phyloP scores from a whole-genome alignment of 2,797 vertebrate species.

The Rhabdophis nuchalis region DNA sequence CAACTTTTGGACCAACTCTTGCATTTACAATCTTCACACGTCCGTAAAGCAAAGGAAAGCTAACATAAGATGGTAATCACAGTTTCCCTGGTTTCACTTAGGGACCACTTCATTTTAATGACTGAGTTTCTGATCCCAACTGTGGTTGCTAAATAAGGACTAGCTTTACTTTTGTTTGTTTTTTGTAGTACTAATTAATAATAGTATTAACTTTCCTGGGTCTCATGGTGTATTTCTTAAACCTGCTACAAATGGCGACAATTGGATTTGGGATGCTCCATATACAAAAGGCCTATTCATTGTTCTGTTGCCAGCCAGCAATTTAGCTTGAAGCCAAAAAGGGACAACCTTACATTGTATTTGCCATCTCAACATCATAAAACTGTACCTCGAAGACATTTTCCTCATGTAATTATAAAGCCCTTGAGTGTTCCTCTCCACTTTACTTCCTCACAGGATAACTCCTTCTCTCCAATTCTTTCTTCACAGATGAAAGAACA shows the following conservation, averaged over 20 bases:
- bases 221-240: neutral
- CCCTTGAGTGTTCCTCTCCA: neutral
- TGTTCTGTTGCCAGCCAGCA: neutral
- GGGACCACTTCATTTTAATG: neutral
- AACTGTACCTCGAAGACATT: neutral
- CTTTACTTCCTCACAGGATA: neutral
- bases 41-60: neutral
- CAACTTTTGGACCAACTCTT: neutral
- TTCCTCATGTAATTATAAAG: neutral
- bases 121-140: neutral
- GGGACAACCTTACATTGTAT: neutral
- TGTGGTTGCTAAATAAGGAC: neutral
- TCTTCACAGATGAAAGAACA: neutral
- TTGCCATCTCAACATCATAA: neutral
- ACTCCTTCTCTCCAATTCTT: neutral
- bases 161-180: neutral
- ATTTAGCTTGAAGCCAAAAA: neutral
- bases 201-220: neutral
- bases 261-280: neutral
- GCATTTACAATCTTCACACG: neutral
- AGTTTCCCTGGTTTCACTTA: neutral
- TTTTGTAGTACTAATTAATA: neutral
- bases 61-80: neutral
- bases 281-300: neutral
- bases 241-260: neutral